Conservation (phyloP, 2,797 vertebrate genomes). For the Helostoma temminkii region DNA sequence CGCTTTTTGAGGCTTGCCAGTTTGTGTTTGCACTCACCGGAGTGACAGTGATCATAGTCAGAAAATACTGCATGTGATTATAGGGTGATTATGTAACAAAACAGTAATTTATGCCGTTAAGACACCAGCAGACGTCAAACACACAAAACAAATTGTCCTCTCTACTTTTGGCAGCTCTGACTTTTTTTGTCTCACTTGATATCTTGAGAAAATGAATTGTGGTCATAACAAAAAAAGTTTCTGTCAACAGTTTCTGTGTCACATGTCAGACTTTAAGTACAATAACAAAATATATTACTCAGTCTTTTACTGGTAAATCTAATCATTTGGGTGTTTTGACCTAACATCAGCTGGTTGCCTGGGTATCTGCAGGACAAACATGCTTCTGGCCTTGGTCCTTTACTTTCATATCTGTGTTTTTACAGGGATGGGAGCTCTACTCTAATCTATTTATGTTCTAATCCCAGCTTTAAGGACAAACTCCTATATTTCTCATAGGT, state of each 20-base stretch:
- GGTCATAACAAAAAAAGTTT: conserved; percentile 10
- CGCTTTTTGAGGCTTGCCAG: not conserved
- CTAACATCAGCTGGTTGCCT: conserved; percentile 33
- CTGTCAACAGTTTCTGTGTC: conserved; percentile 9
- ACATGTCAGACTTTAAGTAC: conserved; percentile 28
- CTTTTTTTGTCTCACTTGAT: conserved; percentile 18
- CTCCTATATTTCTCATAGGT: conserved; percentile 7
- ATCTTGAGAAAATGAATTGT: conserved; percentile 5
- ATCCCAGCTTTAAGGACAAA: conserved; percentile 18
- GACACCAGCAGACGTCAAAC: not conserved
- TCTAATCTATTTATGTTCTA: conserved; percentile 41
- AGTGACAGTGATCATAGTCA: not conserved
- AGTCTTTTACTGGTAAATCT: conserved; percentile 14
- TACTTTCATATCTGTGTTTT: conserved; percentile 62
- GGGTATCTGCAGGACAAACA: conserved; percentile 40
- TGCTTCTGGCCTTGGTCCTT: conserved; percentile 59
- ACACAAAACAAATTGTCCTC: not conserved
- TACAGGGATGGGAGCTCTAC: conserved; percentile 37
- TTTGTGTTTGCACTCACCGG: not conserved
- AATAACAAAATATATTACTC: conserved; percentile 29
- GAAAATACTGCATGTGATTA: not conserved
- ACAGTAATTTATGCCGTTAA: not conserved
- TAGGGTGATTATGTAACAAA: not conserved
- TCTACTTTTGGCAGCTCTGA: conserved; percentile 5
- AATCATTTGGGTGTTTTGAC: conserved; percentile 48